Percentiles rank a stretch among this genome's conserved stretches.
Evolutionary conservation across 2,113 vertebrate genomes (phyloP).

Genomic region (Stercorarius parasiticus): DNA sequence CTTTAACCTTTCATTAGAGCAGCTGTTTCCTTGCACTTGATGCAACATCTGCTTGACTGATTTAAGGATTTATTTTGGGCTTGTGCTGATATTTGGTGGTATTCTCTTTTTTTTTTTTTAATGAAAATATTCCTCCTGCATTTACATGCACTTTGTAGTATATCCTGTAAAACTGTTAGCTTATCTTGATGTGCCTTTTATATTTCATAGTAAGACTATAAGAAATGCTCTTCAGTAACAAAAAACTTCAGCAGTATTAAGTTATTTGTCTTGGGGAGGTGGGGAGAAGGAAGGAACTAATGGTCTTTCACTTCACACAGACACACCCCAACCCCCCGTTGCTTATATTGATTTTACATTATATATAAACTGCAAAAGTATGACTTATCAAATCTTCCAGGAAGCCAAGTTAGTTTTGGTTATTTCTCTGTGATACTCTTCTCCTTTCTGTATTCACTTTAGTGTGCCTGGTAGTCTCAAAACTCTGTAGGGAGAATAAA

Average conservation of each 20-base stretch:
- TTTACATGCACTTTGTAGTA: background rate
- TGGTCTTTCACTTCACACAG: accelerated
- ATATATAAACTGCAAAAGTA: background rate
- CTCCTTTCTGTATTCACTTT: background rate
- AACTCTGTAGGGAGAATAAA: background rate
- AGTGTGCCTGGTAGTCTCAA: background rate
- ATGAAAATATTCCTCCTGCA: background rate
- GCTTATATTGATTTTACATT: background rate
- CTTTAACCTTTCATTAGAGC: conserved; percentile 2
- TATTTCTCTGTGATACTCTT: background rate
- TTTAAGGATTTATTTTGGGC: conserved; percentile 37
- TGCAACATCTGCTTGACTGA: conserved; percentile 32
- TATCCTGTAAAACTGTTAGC: background rate
- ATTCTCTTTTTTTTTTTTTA: background rate
- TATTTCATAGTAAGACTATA: background rate
- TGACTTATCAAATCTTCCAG: background rate
- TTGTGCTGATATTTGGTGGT: background rate
- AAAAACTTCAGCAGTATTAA: background rate
- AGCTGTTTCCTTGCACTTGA: conserved; percentile 8
- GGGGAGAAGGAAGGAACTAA: background rate
- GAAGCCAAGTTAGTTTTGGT: background rate
- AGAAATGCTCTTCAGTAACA: background rate
- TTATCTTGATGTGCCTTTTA: background rate
- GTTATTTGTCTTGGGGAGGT: background rate
- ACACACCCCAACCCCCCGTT: background rate